Evolutionary conservation across 2,113 vertebrate genomes (phyloP).

Genomic region (Melanocharis versteri): DNA sequence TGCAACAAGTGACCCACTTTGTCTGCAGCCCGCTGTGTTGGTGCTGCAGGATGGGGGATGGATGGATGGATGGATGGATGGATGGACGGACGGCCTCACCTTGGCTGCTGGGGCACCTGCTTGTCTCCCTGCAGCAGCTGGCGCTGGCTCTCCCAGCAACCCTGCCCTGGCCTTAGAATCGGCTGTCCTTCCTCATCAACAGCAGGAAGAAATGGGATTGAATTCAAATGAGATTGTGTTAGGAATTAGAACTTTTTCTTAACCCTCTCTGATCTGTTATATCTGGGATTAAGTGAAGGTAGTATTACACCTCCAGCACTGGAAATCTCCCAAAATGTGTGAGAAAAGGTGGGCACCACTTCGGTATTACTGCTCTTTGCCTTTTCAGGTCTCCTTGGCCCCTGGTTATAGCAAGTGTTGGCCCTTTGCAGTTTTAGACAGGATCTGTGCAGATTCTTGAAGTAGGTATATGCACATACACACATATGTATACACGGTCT

Average conservation of each 20-base stretch:
- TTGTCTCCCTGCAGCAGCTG: fast-evolving
- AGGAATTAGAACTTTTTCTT: not conserved
- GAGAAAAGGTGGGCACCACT: not conserved
- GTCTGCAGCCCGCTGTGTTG: fast-evolving
- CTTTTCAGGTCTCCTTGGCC: not conserved
- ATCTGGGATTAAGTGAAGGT: not conserved
- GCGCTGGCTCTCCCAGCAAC: not conserved
- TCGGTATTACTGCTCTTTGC: not conserved
- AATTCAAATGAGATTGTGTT: not conserved
- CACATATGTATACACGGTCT: not conserved
- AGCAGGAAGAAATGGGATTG: not conserved
- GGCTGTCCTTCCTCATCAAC: not conserved
- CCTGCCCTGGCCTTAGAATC: not conserved
- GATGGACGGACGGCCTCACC: fast-evolving
- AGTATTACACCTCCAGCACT: not conserved
- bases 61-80: not conserved
- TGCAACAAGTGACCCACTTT: not conserved
- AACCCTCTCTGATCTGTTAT: not conserved
- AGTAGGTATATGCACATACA: not conserved
- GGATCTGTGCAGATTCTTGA: not conserved
- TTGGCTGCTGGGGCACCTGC: fast-evolving
- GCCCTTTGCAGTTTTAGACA: not conserved
- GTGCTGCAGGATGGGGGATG: fast-evolving
- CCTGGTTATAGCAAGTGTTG: not conserved
- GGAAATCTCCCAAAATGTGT: not conserved